Evolutionary conservation across 2,888 invertebrate genomes (phyloP).

Genomic region (Dexiosoma caninum): DNA sequence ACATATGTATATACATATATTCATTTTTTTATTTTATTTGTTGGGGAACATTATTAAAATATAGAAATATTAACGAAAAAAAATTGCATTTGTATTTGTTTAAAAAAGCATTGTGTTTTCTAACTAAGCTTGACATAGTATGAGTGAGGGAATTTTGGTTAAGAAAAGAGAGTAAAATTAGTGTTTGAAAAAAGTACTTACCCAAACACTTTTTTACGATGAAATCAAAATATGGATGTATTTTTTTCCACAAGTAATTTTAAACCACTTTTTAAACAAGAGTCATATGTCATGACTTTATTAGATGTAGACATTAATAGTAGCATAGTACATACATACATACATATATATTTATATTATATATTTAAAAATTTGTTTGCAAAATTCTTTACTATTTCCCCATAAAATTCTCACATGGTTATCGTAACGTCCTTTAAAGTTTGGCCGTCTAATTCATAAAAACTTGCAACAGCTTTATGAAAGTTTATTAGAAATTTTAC

Average conservation of each 20-base stretch:
- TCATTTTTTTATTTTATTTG: slow-evolving; percentile 16
- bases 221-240: background rate
- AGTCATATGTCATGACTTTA: background rate
- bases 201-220: background rate
- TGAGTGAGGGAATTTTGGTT: slow-evolving; percentile 34
- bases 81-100: slow-evolving; percentile 29
- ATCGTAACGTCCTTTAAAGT: too few relatives aligned
- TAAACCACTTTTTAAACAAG: background rate
- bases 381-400: too few relatives aligned
- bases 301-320: background rate
- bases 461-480: too few relatives aligned
- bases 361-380: too few relatives aligned
- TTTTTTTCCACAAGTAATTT: slow-evolving; percentile 1
- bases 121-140: background rate
- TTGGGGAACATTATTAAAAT: slow-evolving; percentile 33
- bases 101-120: slow-evolving; percentile 12
- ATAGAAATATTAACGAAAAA: slow-evolving; percentile 16
- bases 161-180: slow-evolving; percentile 19
- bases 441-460: too few relatives aligned
- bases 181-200: background rate
- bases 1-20: background rate
- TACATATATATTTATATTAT: background rate
- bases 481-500: too few relatives aligned
- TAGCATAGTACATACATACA: background rate
- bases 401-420: too few relatives aligned